Evolutionary conservation across 1,140 invertebrate genomes (phyloP), one percentile per base, ranked within the genome.

Genomic region (Saxidomus purpurata): DNA sequence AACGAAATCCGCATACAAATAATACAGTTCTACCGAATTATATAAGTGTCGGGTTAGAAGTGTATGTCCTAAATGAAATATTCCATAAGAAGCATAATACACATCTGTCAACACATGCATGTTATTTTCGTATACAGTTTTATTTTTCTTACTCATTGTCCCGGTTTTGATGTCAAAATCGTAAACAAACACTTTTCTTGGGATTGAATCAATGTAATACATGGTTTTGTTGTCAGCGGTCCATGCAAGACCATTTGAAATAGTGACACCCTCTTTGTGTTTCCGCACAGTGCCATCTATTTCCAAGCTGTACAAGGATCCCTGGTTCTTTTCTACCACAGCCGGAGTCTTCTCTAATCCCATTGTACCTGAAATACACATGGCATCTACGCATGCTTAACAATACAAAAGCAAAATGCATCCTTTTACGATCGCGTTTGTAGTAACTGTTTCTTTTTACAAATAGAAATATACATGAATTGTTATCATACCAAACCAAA

Each of bases 151-250:
- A 97, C 97, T 96, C 52, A 97, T 97, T 22, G 96, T 95, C 31
- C 97, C 98, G 8, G 96, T 97, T 3, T 96, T 95, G 13, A 97
- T 96, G 91, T 98, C 97, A 92, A 97, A 98, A 93, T 98, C 97
- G 93, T 97, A 98, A 43, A 96, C 96, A 90, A 95, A 96, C 19
- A 96, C 94, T 85, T 94, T 90, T 69, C 94, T 90, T 31, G 94
- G 94, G 4, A 94, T 92, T 15, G 96, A 95, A 89, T 96, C 96
- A 74, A 96, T 96, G 90, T 94, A 96, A 90, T 95, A 96, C 90
- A 96, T 94, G 38, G 97, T 97, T 36, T 97, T 97, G 85, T 97
- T 97, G 63, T 97, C 96, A 9, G 96, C 93, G 90, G 97, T 97
- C 98, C 98, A 99, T 13, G 97, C 97, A 9, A 98, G 76, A 38